These are phyloP conservation scores for Pachyrhynchus sulphureomaculatus DNA, from an alignment of 1,140 invertebrate species.

Conservation along the genomic window DNA sequence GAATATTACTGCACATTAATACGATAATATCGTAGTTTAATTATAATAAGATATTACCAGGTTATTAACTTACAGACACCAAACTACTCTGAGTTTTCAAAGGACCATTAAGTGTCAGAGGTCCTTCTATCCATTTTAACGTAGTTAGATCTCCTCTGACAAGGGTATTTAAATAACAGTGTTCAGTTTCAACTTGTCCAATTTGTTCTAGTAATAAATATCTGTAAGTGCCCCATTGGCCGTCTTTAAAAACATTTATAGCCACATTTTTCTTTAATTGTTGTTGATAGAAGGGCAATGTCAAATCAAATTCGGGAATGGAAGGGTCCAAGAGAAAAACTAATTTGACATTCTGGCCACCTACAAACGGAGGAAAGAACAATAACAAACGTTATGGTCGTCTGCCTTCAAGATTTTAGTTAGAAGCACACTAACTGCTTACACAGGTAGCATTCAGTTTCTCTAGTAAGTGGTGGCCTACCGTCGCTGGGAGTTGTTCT, in stretches of 20 bases:
- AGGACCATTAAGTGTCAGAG: not conserved
- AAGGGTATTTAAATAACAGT: constrained; percentile 77
- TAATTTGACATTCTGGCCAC: no score
- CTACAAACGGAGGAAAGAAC: no score
- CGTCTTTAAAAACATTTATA: constrained; percentile 66
- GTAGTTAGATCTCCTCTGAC: constrained; percentile 85
- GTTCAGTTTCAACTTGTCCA: constrained; percentile 53
- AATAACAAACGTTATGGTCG: no score
- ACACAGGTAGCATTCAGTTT: no score
- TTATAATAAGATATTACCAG: not conserved
- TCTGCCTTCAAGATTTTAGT: no score
- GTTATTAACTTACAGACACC: constrained; percentile 8
- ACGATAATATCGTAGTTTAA: no score
- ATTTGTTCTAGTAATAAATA: constrained; percentile 38
- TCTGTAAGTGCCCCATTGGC: constrained; percentile 65
- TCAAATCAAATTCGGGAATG: no score
- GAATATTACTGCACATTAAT: no score
- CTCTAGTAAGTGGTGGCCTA: no score
- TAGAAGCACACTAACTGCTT: no score
- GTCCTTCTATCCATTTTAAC: constrained; percentile 67
- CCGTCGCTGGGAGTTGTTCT: no score
- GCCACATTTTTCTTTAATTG: constrained; percentile 63
- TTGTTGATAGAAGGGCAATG: constrained; percentile 64
- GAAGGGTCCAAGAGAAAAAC: no score
- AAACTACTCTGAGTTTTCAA: not conserved